These are phyloP conservation scores for Chinchilla lanigera DNA, from an alignment of 2,113 vertebrate species.

Conservation along the genomic window DNA sequence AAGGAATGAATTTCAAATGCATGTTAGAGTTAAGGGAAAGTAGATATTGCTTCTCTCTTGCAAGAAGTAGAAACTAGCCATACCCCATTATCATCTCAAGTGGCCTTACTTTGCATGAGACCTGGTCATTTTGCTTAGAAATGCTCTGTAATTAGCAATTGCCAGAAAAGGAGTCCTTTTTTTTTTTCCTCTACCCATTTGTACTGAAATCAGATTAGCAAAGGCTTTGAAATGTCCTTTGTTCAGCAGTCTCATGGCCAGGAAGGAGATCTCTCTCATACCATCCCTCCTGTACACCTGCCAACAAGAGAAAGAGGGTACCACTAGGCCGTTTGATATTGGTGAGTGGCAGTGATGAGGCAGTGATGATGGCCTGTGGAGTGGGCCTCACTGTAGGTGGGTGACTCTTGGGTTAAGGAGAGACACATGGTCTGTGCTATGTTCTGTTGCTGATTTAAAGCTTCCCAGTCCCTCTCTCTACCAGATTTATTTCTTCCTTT, in stretches of 20 bases:
- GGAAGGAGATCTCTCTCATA: background rate
- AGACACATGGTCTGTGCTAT: background rate
- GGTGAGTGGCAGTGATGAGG: background rate
- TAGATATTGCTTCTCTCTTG: background rate
- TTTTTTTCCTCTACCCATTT: background rate
- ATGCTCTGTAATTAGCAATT: constrained; percentile 2
- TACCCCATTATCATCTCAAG: background rate
- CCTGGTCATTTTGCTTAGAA: background rate
- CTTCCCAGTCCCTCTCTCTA: constrained; percentile 7
- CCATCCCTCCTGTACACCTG: background rate
- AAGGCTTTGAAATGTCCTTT: background rate
- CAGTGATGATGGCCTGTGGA: background rate
- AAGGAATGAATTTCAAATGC: background rate
- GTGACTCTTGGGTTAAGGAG: background rate
- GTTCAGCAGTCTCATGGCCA: background rate
- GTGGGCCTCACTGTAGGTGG: background rate
- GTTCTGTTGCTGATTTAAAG: constrained; percentile 32
- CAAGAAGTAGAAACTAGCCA: background rate
- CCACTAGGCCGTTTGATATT: background rate
- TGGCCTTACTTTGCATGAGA: background rate
- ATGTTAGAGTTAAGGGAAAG: background rate
- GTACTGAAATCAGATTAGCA: background rate
- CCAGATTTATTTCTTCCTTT: constrained; percentile 48
- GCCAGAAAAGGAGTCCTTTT: background rate
- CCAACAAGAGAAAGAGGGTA: background rate